phyloP scores from a whole-genome alignment of 2,888 invertebrate species.

The Phytoseiulus persimilis region DNA sequence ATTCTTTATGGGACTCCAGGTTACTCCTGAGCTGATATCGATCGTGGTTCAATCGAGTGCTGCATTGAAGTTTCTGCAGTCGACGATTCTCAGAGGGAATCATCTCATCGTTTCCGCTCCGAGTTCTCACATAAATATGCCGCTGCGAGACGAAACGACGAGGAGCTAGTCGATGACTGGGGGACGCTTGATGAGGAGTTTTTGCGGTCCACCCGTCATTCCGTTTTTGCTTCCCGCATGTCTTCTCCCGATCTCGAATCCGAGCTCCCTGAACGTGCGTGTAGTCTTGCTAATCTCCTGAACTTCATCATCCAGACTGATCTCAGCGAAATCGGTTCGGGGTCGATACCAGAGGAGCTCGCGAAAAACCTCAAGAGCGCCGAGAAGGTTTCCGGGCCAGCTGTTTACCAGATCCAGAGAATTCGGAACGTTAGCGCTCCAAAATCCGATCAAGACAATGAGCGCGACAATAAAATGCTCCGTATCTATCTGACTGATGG shows the following conservation, averaged over 20 bases:
- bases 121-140: too few species aligned
- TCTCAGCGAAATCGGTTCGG: conserved; percentile 70
- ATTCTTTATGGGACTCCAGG: neutral
- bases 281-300: neutral
- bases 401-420: conserved; percentile 75
- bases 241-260: too few species aligned
- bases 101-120: too few species aligned
- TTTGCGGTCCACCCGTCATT: too few species aligned
- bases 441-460: conserved; percentile 70
- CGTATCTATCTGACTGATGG: conserved; percentile 12
- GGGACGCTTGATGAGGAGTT: too few species aligned
- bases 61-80: too few species aligned
- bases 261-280: too few species aligned
- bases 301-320: conserved; percentile 53
- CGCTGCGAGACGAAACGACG: too few species aligned
- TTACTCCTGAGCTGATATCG: neutral
- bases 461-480: conserved; percentile 31
- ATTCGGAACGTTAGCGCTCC: conserved; percentile 79
- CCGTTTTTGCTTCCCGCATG: too few species aligned
- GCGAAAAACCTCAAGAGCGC: conserved; percentile 53
- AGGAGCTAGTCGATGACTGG: too few species aligned
- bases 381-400: conserved; percentile 54
- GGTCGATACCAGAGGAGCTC: conserved; percentile 63
- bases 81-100: too few species aligned
- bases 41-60: neutral